A percentile compares a stretch with the other conserved stretches of the same genome.
phyloP scores from a whole-genome alignment of 2,797 vertebrate species.

The Parauchenoglanis ngamensis region DNA sequence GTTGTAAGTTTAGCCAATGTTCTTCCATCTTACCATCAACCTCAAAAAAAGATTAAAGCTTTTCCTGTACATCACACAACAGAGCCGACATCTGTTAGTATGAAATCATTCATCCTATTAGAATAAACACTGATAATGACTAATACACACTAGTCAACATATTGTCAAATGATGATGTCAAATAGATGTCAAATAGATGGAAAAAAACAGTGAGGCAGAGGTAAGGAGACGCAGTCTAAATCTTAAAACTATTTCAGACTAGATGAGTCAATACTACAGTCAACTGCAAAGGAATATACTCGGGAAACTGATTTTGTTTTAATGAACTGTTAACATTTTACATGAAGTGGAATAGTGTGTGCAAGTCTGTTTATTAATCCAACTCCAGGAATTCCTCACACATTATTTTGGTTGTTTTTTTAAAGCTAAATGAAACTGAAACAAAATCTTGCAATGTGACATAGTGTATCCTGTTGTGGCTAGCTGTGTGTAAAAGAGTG shows the following conservation, averaged over 20 bases:
- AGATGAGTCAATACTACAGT: not conserved
- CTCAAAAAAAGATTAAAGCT: not conserved
- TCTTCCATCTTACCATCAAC: conserved; percentile 4
- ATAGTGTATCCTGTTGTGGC: not conserved
- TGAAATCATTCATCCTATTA: not conserved
- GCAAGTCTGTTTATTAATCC: not conserved
- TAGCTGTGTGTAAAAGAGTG: not conserved
- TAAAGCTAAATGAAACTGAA: not conserved
- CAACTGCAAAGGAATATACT: not conserved
- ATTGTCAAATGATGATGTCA: too few relatives aligned
- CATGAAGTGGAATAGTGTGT: not conserved
- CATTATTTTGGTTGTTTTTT: not conserved
- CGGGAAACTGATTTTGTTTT: not conserved
- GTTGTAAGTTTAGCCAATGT: conserved; percentile 28
- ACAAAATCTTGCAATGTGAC: not conserved
- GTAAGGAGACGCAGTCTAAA: not conserved
- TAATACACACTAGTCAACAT: not conserved
- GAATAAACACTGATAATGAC: not conserved
- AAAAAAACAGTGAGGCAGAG: not conserved
- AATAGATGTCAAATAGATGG: not conserved
- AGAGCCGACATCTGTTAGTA: not conserved
- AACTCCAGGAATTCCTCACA: not conserved
- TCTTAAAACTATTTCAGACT: not conserved
- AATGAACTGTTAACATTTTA: not conserved
- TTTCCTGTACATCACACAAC: conserved; percentile 16